Evolutionary conservation across 2,888 invertebrate species (phyloP), one percentile per base, ranked within the genome.

Genomic region (Thymelicus sylvestris): DNA sequence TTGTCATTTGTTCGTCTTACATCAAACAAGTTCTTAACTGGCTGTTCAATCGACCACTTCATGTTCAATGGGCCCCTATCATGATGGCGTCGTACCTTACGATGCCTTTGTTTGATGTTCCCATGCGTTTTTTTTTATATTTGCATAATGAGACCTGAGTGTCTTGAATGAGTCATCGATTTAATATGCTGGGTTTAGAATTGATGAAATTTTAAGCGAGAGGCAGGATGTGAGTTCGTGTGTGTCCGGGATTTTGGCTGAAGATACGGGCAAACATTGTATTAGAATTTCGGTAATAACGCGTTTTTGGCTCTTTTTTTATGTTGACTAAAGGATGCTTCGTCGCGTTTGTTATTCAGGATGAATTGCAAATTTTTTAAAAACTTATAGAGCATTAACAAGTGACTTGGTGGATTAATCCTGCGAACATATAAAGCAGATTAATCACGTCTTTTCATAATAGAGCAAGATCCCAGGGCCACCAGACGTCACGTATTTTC

Each of bases 11-110:
- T 44, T 59, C 64, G n/a, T 44, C 52, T 52, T 52, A 52, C 52
- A 52, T 52, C 52, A 19, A 52, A 15, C 52, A 52, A 52, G 19
- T 52, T 4, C 6, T 57, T 57, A 57, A 31, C 57, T 57, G 57
- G 57, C 24, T 61, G 61, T 61, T 67, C 67, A 69, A 63, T 68
- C 68, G 31, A 44, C 61, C 52, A 75, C 79, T 78, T 67, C 64
- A 24, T 59, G 73, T 70, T 83, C 78, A 85, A 84, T 84, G 75
- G 73, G 73, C 85, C 85, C 85, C 81, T 81, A 84, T 84, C 76
- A 68, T 72, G 71, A 67, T 57, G 64, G 66, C 71, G 71, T 67
- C 55, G 66, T 66, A 48, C 48, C 62, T 50, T 38, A 70, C 41
- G 66, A 60, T 12, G 67, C 55, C 62, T 55, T 68, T 67, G 62